phyloP scores from a whole-genome alignment of 2,888 invertebrate genomes.

The Erebia ligea region DNA sequence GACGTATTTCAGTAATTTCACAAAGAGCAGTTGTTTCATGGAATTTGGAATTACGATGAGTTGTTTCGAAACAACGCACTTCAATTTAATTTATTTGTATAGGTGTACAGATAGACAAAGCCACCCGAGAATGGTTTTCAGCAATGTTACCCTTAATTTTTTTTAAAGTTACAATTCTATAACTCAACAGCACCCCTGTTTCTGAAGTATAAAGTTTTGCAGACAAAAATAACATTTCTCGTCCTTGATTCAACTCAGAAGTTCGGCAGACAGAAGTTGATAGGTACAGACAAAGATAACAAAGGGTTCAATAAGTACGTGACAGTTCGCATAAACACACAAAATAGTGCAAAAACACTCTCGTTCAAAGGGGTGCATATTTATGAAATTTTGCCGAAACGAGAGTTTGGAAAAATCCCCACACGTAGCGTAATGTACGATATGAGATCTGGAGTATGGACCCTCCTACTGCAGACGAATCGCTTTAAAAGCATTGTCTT shows the following conservation, averaged over 20 bases:
- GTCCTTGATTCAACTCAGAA: neutral
- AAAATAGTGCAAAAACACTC: conserved; percentile 37
- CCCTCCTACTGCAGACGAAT: conserved; percentile 65
- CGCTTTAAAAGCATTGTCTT: conserved; percentile 80
- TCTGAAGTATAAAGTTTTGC: neutral
- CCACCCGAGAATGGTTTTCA: too few relatives aligned
- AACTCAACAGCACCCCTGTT: neutral
- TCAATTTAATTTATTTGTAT: too few relatives aligned
- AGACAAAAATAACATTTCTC: neutral
- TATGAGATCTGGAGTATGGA: conserved; percentile 59
- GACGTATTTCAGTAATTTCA: too few relatives aligned
- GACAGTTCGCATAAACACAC: conserved; percentile 37
- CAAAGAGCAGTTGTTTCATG: too few relatives aligned
- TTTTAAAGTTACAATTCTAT: neutral
- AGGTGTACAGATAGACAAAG: too few relatives aligned
- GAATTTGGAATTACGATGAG: too few relatives aligned
- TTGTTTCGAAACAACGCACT: too few relatives aligned
- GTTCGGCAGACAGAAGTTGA: neutral
- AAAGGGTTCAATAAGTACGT: conserved; percentile 37
- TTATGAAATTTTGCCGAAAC: conserved; percentile 48
- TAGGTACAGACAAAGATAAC: conserved; percentile 31
- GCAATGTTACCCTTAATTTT: neutral
- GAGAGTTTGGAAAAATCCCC: conserved; percentile 53
- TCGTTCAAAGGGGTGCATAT: conserved; percentile 51
- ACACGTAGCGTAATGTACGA: conserved; percentile 52